These are phyloP conservation scores for Schizaphis graminum DNA, from an alignment of 2,888 invertebrate species.

Conservation along the genomic window DNA sequence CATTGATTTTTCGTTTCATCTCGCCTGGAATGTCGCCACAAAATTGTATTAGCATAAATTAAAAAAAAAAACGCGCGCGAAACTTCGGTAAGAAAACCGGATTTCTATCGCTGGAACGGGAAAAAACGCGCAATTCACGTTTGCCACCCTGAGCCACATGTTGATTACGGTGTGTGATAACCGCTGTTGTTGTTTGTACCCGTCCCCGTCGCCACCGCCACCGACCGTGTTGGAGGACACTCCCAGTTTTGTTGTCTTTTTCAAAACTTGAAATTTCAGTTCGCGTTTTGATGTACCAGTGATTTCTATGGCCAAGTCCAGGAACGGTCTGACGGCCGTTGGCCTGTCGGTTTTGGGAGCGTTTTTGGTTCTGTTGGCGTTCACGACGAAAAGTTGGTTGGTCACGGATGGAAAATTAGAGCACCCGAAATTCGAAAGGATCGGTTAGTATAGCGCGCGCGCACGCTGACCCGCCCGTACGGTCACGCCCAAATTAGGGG, in stretches of 20 bases:
- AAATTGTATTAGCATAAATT: conserved; percentile 19
- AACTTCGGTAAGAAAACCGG: conserved; percentile 30
- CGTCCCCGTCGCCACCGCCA: conserved; percentile 11
- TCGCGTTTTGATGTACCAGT: conserved; percentile 48
- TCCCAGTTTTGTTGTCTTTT: conserved; percentile 56
- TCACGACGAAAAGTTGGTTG: conserved; percentile 90
- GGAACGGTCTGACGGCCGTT: conserved; percentile 78
- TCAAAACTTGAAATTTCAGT: conserved; percentile 9
- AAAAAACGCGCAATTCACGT: conserved; percentile 55
- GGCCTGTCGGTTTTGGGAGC: conserved; percentile 78
- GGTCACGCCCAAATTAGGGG: conserved; percentile 45
- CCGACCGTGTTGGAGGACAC: conserved; percentile 25
- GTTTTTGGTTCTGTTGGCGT: conserved; percentile 82
- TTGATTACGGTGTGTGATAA: conserved; percentile 56
- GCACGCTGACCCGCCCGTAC: not conserved
- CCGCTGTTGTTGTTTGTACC: conserved; percentile 46
- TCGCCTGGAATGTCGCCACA: conserved; percentile 5
- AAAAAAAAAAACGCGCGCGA: not conserved
- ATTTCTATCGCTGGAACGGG: conserved; percentile 35
- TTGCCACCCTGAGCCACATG: conserved; percentile 63
- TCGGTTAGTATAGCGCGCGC: conserved; percentile 75
- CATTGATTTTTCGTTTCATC: not conserved
- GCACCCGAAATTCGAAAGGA: conserved; percentile 83
- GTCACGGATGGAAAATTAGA: conserved; percentile 83
- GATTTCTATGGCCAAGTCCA: conserved; percentile 74